Evolutionary conservation across 2,888 invertebrate species (phyloP).

Genomic region (Parnassius orleans): DNA sequence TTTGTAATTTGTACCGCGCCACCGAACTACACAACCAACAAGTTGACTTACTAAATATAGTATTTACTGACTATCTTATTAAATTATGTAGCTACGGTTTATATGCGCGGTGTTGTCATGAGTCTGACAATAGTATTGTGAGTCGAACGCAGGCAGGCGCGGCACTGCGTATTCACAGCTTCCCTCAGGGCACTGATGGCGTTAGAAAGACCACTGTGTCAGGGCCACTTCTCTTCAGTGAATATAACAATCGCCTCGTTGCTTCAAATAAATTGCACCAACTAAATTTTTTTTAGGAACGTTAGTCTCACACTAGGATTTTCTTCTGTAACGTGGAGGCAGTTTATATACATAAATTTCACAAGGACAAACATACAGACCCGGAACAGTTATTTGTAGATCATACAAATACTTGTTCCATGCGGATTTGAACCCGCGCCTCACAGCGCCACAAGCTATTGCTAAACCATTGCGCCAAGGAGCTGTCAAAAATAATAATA

Average conservation of each 20-base stretch:
- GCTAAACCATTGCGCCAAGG: neutral
- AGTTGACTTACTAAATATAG: no score
- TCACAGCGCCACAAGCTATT: neutral
- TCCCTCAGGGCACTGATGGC: slow-evolving; percentile 8
- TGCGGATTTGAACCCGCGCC: neutral
- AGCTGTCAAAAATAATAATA: no score
- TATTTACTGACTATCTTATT: no score
- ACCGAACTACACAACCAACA: no score
- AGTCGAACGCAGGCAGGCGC: neutral
- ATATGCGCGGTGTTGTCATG: no score
- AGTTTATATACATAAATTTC: no score
- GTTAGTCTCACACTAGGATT: no score
- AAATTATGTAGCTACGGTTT: no score
- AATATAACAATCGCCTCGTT: neutral
- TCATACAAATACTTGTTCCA: no score
- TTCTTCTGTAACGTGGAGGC: neutral
- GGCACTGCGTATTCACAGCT: slow-evolving; percentile 20
- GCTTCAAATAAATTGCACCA: neutral
- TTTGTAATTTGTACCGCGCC: no score
- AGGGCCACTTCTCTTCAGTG: slow-evolving; percentile 11
- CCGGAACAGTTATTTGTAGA: no score
- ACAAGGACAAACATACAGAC: no score
- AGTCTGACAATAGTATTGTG: neutral
- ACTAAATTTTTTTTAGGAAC: neutral
- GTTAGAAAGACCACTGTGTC: slow-evolving; percentile 17